A percentile compares a stretch with the other conserved stretches of the same genome.
Evolutionary conservation across 2,888 invertebrate species (phyloP).

Genomic region (Laspeyria flexula): DNA sequence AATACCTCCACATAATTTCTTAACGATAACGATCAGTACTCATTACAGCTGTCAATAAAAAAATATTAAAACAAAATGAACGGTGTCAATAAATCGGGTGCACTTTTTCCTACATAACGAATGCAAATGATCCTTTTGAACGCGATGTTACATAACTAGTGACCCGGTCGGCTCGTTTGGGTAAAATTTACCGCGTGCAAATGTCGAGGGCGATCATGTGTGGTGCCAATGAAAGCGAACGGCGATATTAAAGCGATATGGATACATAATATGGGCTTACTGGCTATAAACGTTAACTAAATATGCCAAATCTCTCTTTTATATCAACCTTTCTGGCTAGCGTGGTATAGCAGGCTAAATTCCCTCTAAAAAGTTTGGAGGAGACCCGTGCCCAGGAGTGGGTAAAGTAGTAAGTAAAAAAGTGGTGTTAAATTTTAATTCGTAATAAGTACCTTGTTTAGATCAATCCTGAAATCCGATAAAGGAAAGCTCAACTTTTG

Average conservation of each 20-base stretch:
- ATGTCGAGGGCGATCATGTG: conserved; percentile 62
- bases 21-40: conserved; percentile 9
- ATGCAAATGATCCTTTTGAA: conserved; percentile 64
- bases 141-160: conserved; percentile 64
- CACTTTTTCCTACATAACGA: conserved; percentile 58
- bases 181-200: conserved; percentile 66
- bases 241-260: conserved; percentile 36
- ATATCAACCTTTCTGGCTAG: no score
- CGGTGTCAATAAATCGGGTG: conserved; percentile 35
- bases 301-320: no score
- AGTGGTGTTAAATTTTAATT: no score
- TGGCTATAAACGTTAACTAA: no score
- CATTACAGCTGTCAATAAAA: conserved; percentile 23
- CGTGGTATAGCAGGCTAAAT: no score
- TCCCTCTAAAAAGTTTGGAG: no score
- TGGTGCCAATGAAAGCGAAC: conserved; percentile 31
- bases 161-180: conserved; percentile 63
- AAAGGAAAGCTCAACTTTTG: no score
- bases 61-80: conserved; percentile 28
- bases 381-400: no score
- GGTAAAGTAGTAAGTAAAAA: no score
- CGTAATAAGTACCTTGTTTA: no score
- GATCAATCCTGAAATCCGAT: no score
- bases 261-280: no score
- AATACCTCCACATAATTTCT: conserved; percentile 7